phyloP scores from a whole-genome alignment of 2,888 invertebrate genomes.

The Diplazon laetatorius region DNA sequence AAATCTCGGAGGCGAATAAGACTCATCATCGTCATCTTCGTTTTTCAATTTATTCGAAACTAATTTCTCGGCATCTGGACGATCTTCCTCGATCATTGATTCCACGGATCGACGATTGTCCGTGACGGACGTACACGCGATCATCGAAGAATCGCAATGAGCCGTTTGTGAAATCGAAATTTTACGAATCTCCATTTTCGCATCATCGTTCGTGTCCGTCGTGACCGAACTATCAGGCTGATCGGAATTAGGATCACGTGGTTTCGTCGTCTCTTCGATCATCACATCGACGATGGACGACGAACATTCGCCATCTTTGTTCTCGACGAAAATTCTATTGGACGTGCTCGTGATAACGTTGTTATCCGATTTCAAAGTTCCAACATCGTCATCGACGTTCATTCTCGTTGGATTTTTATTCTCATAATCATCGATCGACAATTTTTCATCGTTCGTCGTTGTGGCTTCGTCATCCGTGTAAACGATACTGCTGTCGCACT shows the following conservation, averaged over 20 bases:
- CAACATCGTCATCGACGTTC: constrained; percentile 41
- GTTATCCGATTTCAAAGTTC: constrained; percentile 51
- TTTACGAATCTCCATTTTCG: constrained; percentile 3
- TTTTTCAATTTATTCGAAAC: constrained; percentile 22
- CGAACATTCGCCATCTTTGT: constrained; percentile 51
- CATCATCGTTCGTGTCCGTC: neutral
- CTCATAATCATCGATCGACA: constrained; percentile 53
- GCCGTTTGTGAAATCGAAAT: constrained; percentile 51
- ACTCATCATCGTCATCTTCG: constrained; percentile 4
- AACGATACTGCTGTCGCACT: constrained; percentile 75
- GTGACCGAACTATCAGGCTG: constrained; percentile 57
- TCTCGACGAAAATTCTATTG: constrained; percentile 52
- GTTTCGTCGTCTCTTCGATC: too few relatives aligned
- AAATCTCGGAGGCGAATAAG: constrained; percentile 76
- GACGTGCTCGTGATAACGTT: constrained; percentile 67
- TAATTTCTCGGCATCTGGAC: neutral
- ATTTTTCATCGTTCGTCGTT: constrained; percentile 71
- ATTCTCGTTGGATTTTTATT: constrained; percentile 47
- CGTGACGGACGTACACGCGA: too few relatives aligned
- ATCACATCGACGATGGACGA: constrained; percentile 20
- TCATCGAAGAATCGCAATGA: constrained; percentile 73
- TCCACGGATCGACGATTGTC: too few relatives aligned
- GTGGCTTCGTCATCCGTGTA: constrained; percentile 75
- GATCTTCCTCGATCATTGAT: constrained; percentile 41
- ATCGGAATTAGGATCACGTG: constrained; percentile 27